Evolutionary conservation across 2,113 vertebrate species (phyloP).

Genomic region (Passerina amoena): DNA sequence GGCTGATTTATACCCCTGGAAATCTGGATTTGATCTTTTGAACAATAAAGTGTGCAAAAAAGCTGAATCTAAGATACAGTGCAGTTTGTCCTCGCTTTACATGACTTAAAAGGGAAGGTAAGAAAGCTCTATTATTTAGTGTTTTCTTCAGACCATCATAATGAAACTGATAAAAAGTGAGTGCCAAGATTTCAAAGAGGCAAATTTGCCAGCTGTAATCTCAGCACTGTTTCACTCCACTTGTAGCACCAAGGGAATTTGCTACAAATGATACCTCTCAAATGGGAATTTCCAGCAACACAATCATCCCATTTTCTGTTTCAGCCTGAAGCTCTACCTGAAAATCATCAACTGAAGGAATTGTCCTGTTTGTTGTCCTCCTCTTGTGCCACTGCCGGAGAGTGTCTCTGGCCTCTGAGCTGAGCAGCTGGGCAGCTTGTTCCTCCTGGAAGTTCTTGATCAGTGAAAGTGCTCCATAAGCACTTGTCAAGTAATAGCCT

Average conservation of each 20-base stretch:
- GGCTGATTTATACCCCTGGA: not conserved
- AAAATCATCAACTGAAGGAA: constrained; percentile 92
- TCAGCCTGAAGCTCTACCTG: constrained; percentile 77
- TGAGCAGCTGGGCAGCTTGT: constrained; percentile 89
- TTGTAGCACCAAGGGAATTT: not conserved
- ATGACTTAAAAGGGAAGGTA: not conserved
- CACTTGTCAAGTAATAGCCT: constrained; percentile 95
- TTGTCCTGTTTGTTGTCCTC: constrained; percentile 85
- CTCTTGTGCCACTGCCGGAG: constrained; percentile 94
- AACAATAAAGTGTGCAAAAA: not conserved
- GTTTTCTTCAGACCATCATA: not conserved
- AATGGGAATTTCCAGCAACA: not conserved
- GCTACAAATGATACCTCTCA: not conserved
- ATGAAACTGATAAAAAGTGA: not conserved
- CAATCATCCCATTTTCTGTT: not conserved
- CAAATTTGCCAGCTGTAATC: not conserved
- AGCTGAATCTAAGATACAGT: not conserved
- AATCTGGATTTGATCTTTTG: not conserved
- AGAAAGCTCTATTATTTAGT: not conserved
- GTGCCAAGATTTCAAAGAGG: not conserved
- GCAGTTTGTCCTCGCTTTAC: not conserved
- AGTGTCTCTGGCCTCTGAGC: constrained; percentile 91
- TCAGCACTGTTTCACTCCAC: not conserved
- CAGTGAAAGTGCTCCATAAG: constrained; percentile 92
- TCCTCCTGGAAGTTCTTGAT: constrained; percentile 98